Evolutionary conservation across 2,113 vertebrate species (phyloP).

Genomic region (Chamaetylas fuelleborni): DNA sequence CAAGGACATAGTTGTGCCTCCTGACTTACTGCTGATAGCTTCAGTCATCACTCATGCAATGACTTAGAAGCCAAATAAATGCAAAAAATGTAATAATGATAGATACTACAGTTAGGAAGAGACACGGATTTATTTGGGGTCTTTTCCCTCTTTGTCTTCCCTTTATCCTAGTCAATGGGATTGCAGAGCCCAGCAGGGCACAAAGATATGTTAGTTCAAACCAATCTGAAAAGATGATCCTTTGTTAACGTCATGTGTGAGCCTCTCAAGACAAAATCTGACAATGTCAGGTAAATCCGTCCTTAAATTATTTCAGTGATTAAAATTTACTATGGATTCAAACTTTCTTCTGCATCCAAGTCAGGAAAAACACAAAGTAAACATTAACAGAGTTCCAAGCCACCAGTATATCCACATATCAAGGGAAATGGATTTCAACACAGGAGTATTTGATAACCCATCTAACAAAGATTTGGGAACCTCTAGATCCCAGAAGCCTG

Average conservation of each 20-base stretch:
- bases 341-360: not conserved
- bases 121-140: accelerated
- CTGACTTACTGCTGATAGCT: not conserved
- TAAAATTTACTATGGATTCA: not conserved
- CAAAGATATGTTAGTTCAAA: not conserved
- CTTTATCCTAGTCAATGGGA: not conserved
- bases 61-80: not conserved
- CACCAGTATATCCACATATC: not conserved
- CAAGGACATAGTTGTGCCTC: not conserved
- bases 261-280: not conserved
- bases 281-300: not conserved
- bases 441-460: not conserved
- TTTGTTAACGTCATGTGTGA: not conserved
- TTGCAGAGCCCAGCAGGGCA: not conserved
- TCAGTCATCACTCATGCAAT: not conserved
- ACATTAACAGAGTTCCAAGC: not conserved
- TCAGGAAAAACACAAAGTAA: not conserved
- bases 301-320: not conserved
- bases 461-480: not conserved
- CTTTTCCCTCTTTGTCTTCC: not conserved
- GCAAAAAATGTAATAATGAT: not conserved
- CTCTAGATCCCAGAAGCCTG: not conserved
- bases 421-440: not conserved
- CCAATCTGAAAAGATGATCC: not conserved
- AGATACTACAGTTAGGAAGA: not conserved